These are phyloP conservation scores for Pyrrhia umbra DNA, from an alignment of 2,888 invertebrate genomes.

Conservation along the genomic window DNA sequence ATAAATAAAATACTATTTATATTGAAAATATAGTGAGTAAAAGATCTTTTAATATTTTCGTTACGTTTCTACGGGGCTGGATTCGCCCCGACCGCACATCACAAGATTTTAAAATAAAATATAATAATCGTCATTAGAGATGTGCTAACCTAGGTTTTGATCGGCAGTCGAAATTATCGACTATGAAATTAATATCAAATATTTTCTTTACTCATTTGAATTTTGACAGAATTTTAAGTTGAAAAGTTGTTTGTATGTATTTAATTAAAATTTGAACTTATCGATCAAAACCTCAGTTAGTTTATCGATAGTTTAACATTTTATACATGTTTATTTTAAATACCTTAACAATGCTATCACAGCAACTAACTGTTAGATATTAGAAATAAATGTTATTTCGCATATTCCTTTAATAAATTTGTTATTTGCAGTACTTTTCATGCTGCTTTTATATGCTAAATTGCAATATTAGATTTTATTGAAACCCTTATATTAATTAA, in stretches of 20 bases:
- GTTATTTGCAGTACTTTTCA: slow-evolving; percentile 35
- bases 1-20: slow-evolving; percentile 63
- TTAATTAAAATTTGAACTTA: neutral
- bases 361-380: slow-evolving; percentile 51
- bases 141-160: slow-evolving; percentile 23
- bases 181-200: neutral
- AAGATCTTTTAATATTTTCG: slow-evolving; percentile 56
- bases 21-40: slow-evolving; percentile 59
- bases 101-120: slow-evolving; percentile 46
- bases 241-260: neutral
- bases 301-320: neutral
- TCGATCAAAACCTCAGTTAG: slow-evolving; percentile 14
- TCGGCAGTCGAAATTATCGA: slow-evolving; percentile 9
- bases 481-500: neutral
- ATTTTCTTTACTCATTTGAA: neutral
- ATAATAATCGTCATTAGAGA: slow-evolving; percentile 21
- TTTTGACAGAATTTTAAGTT: neutral
- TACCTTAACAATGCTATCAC: slow-evolving; percentile 54
- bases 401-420: slow-evolving; percentile 43
- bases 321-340: slow-evolving; percentile 21
- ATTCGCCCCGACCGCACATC: slow-evolving; percentile 22
- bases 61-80: slow-evolving; percentile 19
- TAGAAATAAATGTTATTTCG: slow-evolving; percentile 53
- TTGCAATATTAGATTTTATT: slow-evolving; percentile 22
- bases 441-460: slow-evolving; percentile 18